Percentiles rank a stretch among this genome's conserved stretches.
These are phyloP conservation scores for Dipodomys stephensi DNA, from an alignment of 2,113 vertebrate species.

Conservation along the genomic window DNA sequence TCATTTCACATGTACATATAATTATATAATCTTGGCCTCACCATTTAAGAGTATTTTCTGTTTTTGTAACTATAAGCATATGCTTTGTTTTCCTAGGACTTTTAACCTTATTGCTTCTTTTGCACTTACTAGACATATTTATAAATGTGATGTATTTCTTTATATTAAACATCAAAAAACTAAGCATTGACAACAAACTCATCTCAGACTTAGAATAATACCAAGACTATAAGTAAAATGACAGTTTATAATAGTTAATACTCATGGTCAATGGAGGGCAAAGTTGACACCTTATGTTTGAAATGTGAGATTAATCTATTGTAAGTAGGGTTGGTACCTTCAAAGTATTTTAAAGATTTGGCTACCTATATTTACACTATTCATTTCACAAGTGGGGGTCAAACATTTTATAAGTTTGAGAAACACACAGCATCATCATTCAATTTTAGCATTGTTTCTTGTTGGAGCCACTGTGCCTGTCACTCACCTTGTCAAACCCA, in stretches of 20 bases:
- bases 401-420: constrained; percentile 42
- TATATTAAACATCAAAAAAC: not conserved
- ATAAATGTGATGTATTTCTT: too few relatives aligned
- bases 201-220: not conserved
- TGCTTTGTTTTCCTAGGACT: not conserved
- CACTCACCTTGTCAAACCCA: not conserved
- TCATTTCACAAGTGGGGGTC: not conserved
- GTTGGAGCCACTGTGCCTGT: not conserved
- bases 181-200: not conserved
- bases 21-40: not conserved
- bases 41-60: too few relatives aligned
- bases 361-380: not conserved
- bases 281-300: not conserved
- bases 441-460: not conserved
- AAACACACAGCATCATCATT: not conserved
- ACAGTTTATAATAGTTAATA: not conserved
- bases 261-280: not conserved
- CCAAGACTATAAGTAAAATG: not conserved
- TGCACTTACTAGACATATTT: not conserved
- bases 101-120: not conserved
- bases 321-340: not conserved
- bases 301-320: not conserved
- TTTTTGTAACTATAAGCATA: not conserved
- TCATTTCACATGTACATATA: not conserved
- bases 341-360: not conserved